phyloP scores from a whole-genome alignment of 2,888 invertebrate species.

The Polietes domitor region DNA sequence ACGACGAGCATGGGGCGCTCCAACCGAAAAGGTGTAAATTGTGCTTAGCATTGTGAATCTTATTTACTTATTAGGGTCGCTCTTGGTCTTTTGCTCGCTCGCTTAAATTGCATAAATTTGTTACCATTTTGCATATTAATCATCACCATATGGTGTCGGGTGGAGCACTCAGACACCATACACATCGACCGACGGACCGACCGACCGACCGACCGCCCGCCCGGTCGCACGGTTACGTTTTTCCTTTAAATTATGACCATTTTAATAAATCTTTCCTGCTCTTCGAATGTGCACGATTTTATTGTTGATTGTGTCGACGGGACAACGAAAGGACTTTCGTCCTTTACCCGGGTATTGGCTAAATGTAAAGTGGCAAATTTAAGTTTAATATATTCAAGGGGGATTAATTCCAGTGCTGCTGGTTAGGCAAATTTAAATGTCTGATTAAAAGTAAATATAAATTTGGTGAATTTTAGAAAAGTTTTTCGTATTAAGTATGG shows the following conservation, averaged over 20 bases:
- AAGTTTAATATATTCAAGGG: neutral
- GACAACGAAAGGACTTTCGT: neutral
- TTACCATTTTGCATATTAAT: slow-evolving; percentile 64
- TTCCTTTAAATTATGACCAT: slow-evolving; percentile 60
- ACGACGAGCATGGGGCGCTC: neutral
- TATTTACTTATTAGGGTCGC: slow-evolving; percentile 52
- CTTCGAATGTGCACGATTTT: neutral
- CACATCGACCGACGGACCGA: slow-evolving; percentile 34
- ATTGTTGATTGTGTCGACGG: neutral
- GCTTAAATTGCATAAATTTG: slow-evolving; percentile 61
- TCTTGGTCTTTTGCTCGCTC: slow-evolving; percentile 10
- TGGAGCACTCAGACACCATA: slow-evolving; percentile 1
- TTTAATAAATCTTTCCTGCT: slow-evolving; percentile 50
- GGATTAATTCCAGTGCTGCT: neutral
- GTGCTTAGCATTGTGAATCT: neutral
- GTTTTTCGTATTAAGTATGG: no score
- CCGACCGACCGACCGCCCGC: neutral
- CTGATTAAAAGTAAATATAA: slow-evolving; percentile 1
- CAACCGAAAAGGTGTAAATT: slow-evolving; percentile 43
- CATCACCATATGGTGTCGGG: slow-evolving; percentile 61
- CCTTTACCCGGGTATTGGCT: no score
- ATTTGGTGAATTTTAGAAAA: no score
- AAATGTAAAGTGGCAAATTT: no score
- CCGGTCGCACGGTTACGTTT: neutral
- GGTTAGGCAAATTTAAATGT: neutral